A percentile compares a stretch with the other conserved stretches of the same genome.
Evolutionary conservation across 2,888 invertebrate species (phyloP).

Genomic region (Ochlodes sylvanus): DNA sequence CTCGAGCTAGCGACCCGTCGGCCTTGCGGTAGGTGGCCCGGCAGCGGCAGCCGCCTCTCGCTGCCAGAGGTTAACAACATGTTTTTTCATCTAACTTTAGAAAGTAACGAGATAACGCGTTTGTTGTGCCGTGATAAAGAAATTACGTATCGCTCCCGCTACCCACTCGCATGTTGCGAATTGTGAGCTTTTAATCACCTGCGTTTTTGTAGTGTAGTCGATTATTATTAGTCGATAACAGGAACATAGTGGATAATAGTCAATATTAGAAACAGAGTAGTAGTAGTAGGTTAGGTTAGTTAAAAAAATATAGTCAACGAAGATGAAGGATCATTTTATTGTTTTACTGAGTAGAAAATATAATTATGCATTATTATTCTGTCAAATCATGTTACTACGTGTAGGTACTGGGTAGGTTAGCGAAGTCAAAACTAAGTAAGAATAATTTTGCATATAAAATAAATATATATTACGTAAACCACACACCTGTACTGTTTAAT

Average conservation of each 20-base stretch:
- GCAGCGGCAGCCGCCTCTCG: constrained; percentile 58
- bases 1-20: constrained; percentile 69
- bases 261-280: no score
- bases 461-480: neutral
- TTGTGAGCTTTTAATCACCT: constrained; percentile 7
- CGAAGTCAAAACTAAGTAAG: no score
- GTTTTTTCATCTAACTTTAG: constrained; percentile 82
- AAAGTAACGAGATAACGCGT: constrained; percentile 75
- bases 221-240: no score
- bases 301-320: no score
- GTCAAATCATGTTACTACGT: no score
- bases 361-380: no score
- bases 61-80: constrained; percentile 81
- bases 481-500: constrained; percentile 6
- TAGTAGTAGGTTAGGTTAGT: no score
- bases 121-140: constrained; percentile 56
- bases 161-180: constrained; percentile 13
- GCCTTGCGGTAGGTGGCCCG: constrained; percentile 63
- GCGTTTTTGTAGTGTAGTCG: neutral
- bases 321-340: no score
- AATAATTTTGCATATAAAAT: no score
- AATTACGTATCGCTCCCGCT: constrained; percentile 45
- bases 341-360: no score
- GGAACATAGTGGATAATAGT: no score
- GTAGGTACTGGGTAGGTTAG: no score